Evolutionary conservation across 2,888 invertebrate species (phyloP).

Genomic region (Ephialtes manifestator): DNA sequence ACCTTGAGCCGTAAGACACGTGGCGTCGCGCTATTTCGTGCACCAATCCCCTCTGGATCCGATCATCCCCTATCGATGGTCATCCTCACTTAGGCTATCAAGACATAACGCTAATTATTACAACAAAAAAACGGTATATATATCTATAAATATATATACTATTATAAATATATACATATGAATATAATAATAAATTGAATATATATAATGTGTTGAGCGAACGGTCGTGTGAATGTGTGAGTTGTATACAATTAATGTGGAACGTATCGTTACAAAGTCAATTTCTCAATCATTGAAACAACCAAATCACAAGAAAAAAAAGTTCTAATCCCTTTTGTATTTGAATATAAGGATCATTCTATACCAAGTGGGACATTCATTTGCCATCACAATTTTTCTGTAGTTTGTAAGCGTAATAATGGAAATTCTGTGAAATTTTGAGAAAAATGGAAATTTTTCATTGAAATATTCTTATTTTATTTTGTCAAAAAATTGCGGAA

Average conservation of each 20-base stretch:
- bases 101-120: conserved; percentile 46
- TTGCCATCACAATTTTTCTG: too few relatives aligned
- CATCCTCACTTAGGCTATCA: conserved; percentile 77
- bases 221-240: conserved; percentile 73
- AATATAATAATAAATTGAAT: conserved; percentile 64
- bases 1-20: conserved; percentile 80
- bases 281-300: conserved; percentile 36
- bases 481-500: too few relatives aligned
- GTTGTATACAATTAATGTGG: conserved; percentile 74
- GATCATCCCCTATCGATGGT: conserved; percentile 75
- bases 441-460: too few relatives aligned
- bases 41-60: conserved; percentile 70
- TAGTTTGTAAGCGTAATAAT: too few relatives aligned
- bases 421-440: too few relatives aligned
- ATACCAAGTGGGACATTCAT: too few relatives aligned
- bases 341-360: too few relatives aligned
- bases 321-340: conserved; percentile 12
- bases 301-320: neutral
- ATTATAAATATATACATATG: conserved; percentile 63
- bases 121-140: conserved; percentile 46
- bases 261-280: conserved; percentile 23
- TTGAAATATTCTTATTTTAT: too few relatives aligned
- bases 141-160: conserved; percentile 66
- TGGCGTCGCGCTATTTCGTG: conserved; percentile 78
- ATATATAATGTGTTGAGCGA: conserved; percentile 64